Conservation (phyloP, 1,140 invertebrate genomes). For the Brachionus manjavacas region DNA sequence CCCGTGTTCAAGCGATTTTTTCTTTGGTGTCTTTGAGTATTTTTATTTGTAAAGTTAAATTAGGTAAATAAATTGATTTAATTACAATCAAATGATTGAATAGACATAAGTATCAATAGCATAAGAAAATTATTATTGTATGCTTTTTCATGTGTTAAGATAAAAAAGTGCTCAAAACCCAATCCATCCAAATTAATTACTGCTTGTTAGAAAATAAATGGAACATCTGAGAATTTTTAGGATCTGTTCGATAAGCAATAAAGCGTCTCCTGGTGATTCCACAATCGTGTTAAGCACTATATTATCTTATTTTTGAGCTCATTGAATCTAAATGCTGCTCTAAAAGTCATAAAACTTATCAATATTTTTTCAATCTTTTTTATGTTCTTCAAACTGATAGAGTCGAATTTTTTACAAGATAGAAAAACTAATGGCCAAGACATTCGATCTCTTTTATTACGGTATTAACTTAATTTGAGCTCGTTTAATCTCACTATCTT, state of each 20-base stretch:
- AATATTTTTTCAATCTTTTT: slow-evolving; percentile 2
- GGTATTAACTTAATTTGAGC: background rate
- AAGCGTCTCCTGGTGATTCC: background rate
- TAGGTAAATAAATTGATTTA: background rate
- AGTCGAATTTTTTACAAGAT: background rate
- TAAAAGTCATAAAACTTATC: slow-evolving; percentile 3
- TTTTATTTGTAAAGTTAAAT: background rate
- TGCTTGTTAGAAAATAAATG: background rate
- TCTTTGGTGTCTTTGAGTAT: too few relatives aligned
- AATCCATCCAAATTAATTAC: background rate
- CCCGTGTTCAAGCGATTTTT: too few relatives aligned
- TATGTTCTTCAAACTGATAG: slow-evolving; percentile 20
- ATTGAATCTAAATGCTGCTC: background rate
- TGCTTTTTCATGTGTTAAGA: background rate
- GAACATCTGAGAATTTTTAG: slow-evolving; percentile 17
- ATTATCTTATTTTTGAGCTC: background rate
- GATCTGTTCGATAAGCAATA: background rate
- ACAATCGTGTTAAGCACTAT: background rate
- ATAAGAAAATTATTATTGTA: background rate
- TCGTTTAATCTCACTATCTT: background rate
- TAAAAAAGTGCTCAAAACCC: background rate
- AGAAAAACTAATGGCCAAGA: background rate
- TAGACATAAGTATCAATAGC: background rate
- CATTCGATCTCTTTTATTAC: slow-evolving; percentile 18
- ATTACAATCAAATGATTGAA: background rate